phyloP scores from a whole-genome alignment of 1,140 invertebrate species.

The Tachypleus tridentatus region DNA sequence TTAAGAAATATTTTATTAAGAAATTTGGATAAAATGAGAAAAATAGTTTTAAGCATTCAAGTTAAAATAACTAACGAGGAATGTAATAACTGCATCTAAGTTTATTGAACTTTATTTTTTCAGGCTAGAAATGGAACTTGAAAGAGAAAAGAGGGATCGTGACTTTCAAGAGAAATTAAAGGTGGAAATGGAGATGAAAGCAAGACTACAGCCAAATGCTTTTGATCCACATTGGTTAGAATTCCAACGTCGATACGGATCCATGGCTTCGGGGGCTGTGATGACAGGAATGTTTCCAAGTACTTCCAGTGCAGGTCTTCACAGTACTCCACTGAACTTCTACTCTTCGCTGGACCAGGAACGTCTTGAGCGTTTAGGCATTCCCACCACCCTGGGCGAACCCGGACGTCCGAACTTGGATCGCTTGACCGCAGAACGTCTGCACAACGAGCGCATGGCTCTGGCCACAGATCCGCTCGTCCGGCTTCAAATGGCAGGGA shows the following conservation, averaged over 20 bases:
- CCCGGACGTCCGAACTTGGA: constrained; percentile 24
- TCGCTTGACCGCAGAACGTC: constrained; percentile 33
- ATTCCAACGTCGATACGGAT: constrained; percentile 55
- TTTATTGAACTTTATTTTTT: constrained; percentile 7
- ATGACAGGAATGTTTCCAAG: constrained; percentile 5
- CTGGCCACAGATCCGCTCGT: constrained; percentile 58
- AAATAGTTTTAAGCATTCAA: too few relatives aligned
- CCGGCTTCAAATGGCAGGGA: constrained; percentile 72
- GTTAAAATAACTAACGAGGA: constrained; percentile 6
- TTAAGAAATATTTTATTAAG: too few relatives aligned
- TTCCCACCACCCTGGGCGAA: constrained; percentile 14
- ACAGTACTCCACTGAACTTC: constrained; percentile 10
- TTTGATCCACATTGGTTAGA: constrained; percentile 87
- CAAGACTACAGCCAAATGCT: constrained; percentile 38
- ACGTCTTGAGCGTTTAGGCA: constrained; percentile 16
- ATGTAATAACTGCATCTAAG: constrained; percentile 5
- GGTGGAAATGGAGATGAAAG: constrained; percentile 53
- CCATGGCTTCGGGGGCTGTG: constrained; percentile 10
- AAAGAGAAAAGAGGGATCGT: constrained; percentile 67
- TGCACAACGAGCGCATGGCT: constrained; percentile 52
- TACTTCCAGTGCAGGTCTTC: constrained; percentile 11
- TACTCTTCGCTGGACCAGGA: constrained; percentile 21
- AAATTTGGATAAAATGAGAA: too few relatives aligned
- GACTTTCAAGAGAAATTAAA: constrained; percentile 54
- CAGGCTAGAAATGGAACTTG: constrained; percentile 61